These are phyloP conservation scores for Platycercus adscitus DNA, from an alignment of 2,113 vertebrate species.

Conservation along the genomic window DNA sequence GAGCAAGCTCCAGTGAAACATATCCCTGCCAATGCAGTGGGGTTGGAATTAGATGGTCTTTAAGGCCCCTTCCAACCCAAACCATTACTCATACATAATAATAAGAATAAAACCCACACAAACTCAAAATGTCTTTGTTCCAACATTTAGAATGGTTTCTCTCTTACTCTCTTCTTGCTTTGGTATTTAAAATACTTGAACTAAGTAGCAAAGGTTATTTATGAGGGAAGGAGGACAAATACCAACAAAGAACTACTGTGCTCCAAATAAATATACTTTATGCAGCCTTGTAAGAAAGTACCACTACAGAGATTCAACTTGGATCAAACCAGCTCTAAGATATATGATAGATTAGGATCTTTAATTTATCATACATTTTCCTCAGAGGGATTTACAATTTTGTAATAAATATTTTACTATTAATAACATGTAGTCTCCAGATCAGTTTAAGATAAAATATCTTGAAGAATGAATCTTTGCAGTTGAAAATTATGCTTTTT, in stretches of 20 bases:
- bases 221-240: neutral
- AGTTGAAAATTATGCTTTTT: neutral
- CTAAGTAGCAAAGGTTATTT: neutral
- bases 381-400: neutral
- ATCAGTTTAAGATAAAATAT: constrained; percentile 1
- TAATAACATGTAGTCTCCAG: neutral
- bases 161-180: neutral
- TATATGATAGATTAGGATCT: neutral
- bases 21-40: neutral
- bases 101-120: neutral
- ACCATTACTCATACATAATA: neutral
- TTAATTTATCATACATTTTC: neutral
- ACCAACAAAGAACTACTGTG: neutral
- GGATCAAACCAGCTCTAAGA: neutral
- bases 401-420: neutral
- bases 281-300: neutral
- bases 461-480: neutral
- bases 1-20: neutral
- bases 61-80: neutral
- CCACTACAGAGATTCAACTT: neutral
- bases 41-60: neutral
- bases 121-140: neutral
- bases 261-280: neutral
- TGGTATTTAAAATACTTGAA: neutral
- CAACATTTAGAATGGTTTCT: neutral